Evolutionary conservation across 2,797 vertebrate species (phyloP).

Genomic region (Ctenochaetus hawaiiensis): DNA sequence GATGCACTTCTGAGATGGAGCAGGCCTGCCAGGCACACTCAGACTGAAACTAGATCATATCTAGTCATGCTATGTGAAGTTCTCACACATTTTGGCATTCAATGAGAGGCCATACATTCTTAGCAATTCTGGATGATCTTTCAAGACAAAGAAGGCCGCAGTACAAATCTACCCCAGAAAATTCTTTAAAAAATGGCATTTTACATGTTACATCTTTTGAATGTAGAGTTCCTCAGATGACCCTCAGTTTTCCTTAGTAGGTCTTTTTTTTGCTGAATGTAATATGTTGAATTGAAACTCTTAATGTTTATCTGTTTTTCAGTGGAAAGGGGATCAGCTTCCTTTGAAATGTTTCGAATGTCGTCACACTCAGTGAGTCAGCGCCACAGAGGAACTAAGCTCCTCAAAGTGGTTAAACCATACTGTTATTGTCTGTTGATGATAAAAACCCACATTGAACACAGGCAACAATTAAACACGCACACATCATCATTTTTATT

Average conservation of each 20-base stretch:
- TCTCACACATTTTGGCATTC: no score
- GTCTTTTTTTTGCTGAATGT: neutral
- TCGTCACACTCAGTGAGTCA: neutral
- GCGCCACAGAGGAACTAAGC: conserved; percentile 13
- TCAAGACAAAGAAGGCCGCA: neutral
- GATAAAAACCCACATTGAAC: no score
- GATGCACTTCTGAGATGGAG: no score
- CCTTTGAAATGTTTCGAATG: neutral
- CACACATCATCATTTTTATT: neutral
- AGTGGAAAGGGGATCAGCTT: neutral
- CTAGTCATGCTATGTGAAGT: no score
- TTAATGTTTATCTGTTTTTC: neutral
- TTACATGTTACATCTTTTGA: neutral
- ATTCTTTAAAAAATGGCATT: neutral
- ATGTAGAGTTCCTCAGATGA: neutral
- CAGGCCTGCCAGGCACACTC: no score
- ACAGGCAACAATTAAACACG: neutral
- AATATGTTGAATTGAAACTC: conserved; percentile 41
- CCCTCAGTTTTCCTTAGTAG: no score
- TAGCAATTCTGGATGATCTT: neutral
- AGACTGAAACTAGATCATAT: no score
- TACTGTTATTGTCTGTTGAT: neutral
- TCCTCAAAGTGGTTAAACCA: neutral
- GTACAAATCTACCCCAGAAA: neutral
- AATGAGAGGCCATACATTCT: neutral